Base-by-base conservation (phyloP, 2,797 vertebrate species). In the Acanthornis magna region DNA sequence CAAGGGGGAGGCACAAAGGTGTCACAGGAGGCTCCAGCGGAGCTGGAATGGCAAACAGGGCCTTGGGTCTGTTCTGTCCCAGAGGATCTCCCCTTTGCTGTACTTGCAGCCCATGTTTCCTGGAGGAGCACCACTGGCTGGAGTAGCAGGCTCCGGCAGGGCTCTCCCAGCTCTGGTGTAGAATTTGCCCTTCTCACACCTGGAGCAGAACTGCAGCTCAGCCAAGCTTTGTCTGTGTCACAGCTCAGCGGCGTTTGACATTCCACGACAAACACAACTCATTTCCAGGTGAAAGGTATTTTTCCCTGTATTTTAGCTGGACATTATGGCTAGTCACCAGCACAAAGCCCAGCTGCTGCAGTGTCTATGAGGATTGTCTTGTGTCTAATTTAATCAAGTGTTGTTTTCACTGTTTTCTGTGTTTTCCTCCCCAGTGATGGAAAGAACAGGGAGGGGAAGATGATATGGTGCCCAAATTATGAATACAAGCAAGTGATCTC, bases 81-180 rank as follows among this genome's bases (percentile, higher is more conserved):
- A 3, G 9, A 19, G 34, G 16, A 20, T 2, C 4, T 9, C 19
- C 18, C 4, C 43, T 61, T 26, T 40, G 34, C 63, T 62, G 18
- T 4, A 12, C 29, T 22, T 12, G 9, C 1, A 1, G 3, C 5
- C n/a, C 32, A 3, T 2, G 2, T 45, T 73, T 23, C 19, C 27
- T 4, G 4, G 7, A 40, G 66, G 57, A 86, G 43, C 0, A 9
- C 5, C 4, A 6, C n/a, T 8, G 51, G 3, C 51, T 29, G 30
- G 30, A 63, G n/a, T 40, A 23, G 22, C 11, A 0, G 13, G 8
- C 16, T 50, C 51, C 43, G 30, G 21, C 40, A 30, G 55, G 68
- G 66, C 21, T 86, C 70, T 68, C 45, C 54, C 7, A 2, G 2
- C 66, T 11, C 22, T 19, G 25, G 3, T 10, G 25, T 0, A 22